Evolutionary conservation across 2,113 vertebrate species (phyloP).

Genomic region (Cryptotis parvus): DNA sequence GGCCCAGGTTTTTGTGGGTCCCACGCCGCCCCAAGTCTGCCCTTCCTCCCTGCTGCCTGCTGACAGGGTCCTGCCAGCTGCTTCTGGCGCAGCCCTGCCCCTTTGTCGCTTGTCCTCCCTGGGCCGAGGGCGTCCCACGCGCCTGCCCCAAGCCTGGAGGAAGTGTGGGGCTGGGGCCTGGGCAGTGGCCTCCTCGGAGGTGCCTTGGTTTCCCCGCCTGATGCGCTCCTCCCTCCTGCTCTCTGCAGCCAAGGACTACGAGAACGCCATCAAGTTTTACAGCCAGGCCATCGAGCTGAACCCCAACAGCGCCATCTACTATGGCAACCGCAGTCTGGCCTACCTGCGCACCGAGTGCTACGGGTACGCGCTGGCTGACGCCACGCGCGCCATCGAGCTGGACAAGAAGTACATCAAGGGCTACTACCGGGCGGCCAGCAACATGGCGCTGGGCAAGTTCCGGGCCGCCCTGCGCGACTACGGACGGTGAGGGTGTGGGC

Average conservation of each 20-base stretch:
- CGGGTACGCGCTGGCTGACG: constrained; percentile 95
- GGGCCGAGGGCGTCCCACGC: background rate
- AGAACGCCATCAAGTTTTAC: constrained; percentile 96
- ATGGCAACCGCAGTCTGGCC: constrained; percentile 96
- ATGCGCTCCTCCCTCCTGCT: background rate
- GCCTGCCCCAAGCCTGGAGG: background rate
- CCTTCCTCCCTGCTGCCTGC: too few species aligned
- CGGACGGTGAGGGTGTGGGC: constrained; percentile 89
- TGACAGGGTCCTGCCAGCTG: background rate
- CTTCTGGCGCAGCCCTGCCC: too few species aligned
- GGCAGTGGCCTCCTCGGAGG: too few species aligned
- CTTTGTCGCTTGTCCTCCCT: too few species aligned
- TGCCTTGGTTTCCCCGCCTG: too few species aligned
- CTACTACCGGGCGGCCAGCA: constrained; percentile 96
- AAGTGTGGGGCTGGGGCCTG: too few species aligned
- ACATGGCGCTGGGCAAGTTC: constrained; percentile 98
- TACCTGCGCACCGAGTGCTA: constrained; percentile 98
- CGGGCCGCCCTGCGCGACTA: constrained; percentile 97
- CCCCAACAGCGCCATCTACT: constrained; percentile 94
- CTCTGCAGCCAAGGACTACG: constrained; percentile 93
- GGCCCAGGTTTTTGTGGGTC: background rate
- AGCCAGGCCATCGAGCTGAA: constrained; percentile 94
- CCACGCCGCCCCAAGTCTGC: too few species aligned
- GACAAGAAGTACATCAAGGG: constrained; percentile 97
- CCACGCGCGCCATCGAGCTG: constrained; percentile 93